phyloP scores from a whole-genome alignment of 2,888 invertebrate species.

The Spisula solida region DNA sequence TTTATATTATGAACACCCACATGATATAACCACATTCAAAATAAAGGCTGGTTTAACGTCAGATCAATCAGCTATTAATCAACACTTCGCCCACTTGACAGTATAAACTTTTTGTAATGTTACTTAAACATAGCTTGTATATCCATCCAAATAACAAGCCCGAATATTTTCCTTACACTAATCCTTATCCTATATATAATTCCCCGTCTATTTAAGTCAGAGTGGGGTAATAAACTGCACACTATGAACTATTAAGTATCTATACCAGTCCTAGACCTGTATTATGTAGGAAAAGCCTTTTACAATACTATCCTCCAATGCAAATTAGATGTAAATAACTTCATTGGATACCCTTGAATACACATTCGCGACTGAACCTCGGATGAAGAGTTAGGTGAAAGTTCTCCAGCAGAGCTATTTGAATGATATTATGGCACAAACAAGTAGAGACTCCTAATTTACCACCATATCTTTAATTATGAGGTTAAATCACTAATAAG shows the following conservation, averaged over 20 bases:
- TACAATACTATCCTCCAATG: constrained; percentile 40
- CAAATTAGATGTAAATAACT: constrained; percentile 45
- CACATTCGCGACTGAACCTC: constrained; percentile 8
- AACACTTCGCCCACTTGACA: constrained; percentile 7
- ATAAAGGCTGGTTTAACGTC: neutral
- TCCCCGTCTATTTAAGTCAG: neutral
- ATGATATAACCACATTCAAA: neutral
- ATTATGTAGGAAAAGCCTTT: constrained; percentile 17
- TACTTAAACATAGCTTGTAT: constrained; percentile 10
- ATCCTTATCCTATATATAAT: constrained; percentile 33
- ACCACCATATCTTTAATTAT: neutral
- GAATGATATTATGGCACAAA: neutral
- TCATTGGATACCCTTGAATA: constrained; percentile 38
- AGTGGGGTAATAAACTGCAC: neutral
- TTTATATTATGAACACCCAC: neutral
- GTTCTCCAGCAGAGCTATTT: neutral
- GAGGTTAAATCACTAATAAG: neutral
- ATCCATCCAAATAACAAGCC: constrained; percentile 9
- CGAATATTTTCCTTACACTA: constrained; percentile 38
- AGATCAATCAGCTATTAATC: constrained; percentile 2
- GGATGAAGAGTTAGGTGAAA: neutral
- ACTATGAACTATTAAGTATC: neutral
- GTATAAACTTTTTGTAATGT: neutral
- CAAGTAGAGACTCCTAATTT: neutral
- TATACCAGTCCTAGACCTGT: constrained; percentile 23